A percentile compares a stretch with the other conserved stretches of the same genome.
Evolutionary conservation across 2,888 invertebrate species (phyloP).

Genomic region (Trimorus sp.): DNA sequence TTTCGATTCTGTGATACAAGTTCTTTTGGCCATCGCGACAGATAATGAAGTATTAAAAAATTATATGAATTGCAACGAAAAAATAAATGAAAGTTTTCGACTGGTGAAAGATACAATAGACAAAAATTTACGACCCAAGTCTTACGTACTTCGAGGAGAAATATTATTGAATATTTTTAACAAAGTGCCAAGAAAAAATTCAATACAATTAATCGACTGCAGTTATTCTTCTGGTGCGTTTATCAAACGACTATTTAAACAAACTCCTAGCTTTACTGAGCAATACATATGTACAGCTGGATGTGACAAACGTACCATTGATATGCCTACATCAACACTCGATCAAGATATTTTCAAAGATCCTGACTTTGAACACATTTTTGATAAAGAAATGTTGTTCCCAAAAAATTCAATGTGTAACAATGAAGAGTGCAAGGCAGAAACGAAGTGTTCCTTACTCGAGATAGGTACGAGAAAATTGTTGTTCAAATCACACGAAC

Average conservation of each 20-base stretch:
- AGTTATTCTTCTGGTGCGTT: neutral
- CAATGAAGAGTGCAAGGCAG: too few relatives aligned
- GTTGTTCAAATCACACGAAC: too few relatives aligned
- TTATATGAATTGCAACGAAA: neutral
- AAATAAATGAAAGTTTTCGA: constrained; percentile 4
- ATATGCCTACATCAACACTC: neutral
- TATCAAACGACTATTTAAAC: constrained; percentile 2
- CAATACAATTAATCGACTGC: neutral
- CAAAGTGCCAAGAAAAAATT: neutral
- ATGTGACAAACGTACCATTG: neutral
- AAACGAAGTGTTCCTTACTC: too few relatives aligned
- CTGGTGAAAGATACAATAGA: neutral
- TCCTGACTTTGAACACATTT: too few relatives aligned
- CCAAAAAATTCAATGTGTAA: too few relatives aligned
- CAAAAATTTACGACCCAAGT: constrained; percentile 9
- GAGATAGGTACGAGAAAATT: too few relatives aligned
- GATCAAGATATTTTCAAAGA: neutral
- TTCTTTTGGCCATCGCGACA: neutral
- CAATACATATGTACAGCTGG: neutral
- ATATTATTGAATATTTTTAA: constrained; percentile 3
- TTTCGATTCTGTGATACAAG: constrained; percentile 27
- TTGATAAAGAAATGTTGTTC: too few relatives aligned
- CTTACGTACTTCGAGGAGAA: constrained; percentile 15
- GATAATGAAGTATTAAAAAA: neutral
- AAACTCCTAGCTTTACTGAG: constrained; percentile 18